Conservation (phyloP, 1,140 invertebrate species). For the Drosophila yakuba region DNA sequence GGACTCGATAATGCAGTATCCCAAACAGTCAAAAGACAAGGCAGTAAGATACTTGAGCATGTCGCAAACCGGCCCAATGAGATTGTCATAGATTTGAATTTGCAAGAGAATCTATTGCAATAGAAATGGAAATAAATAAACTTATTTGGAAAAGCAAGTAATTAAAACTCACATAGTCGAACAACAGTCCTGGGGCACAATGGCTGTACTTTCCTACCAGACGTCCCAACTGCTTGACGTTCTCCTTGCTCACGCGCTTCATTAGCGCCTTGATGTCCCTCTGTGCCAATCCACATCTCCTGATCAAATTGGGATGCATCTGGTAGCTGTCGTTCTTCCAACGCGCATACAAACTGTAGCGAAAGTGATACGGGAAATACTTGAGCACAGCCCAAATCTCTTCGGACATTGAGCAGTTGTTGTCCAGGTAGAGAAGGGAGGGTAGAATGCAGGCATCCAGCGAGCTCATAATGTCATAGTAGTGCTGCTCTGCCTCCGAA, state of each 20-base stretch:
- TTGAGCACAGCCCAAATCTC: conserved; percentile 97
- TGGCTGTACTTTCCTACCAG: conserved; percentile 98
- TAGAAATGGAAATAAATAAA: conserved; percentile 83
- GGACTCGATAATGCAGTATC: conserved; percentile 97
- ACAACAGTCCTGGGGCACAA: conserved; percentile 96
- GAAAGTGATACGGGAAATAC: conserved; percentile 95
- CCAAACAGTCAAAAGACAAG: conserved; percentile 97
- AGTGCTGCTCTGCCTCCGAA: conserved; percentile 72
- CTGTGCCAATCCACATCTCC: conserved; percentile 92
- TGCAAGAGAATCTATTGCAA: conserved; percentile 90
- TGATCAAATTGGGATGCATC: conserved; percentile 92
- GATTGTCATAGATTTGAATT: conserved; percentile 99
- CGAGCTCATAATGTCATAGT: conserved; percentile 91
- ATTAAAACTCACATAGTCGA: conserved; percentile 93
- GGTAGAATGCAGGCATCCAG: conserved; percentile 95
- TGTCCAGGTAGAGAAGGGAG: conserved; percentile 95
- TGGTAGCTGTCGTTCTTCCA: conserved; percentile 97
- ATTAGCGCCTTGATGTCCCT: conserved; percentile 98
- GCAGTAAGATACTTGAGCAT: conserved; percentile 98
- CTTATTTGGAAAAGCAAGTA: not conserved
- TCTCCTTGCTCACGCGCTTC: conserved; percentile 99
- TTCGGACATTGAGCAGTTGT: conserved; percentile 97
- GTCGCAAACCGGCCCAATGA: conserved; percentile 98
- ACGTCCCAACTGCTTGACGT: conserved; percentile 97
- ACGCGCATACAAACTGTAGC: conserved; percentile 95